Evolutionary conservation across 2,797 vertebrate species (phyloP), one percentile per base, ranked within the genome.

Genomic region (Scolopax bukidnonensis): DNA sequence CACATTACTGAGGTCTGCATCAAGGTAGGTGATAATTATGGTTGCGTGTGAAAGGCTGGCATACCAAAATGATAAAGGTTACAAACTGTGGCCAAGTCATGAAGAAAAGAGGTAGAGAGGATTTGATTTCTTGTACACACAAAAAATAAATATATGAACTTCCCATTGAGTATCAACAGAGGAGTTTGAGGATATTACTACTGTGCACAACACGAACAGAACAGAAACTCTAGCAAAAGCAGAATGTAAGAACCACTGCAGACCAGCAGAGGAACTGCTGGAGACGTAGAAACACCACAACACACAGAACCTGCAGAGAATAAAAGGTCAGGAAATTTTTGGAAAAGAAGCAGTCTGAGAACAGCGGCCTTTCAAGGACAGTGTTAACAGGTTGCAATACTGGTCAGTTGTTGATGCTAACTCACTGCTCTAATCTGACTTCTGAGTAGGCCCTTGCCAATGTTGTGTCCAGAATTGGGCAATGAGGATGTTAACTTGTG

Each of bases 231-330:
- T 32, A 65, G 30, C 40, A 60, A 30, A 48, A 77, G 36, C n/a
- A 61, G 48, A 86, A 51, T 43, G 36, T 59, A 73, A 77, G 50
- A 60, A 45, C 18, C 67, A 33, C 33, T 0, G 1, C n/a, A 40
- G 24, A 33, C 18, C 20, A 74, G 13, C n/a, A 30, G 43, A 63
- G 73, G 67, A 74, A 45, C 19, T 53, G 38, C 36, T 36, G 28
- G 28, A 57, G 33, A 25, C n/a, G 15, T 15, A 41, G 60, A 51
- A 82, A 32, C 23, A 33, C 6, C 41, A 61, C 0, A 1, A 10
- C 2, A 2, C 32, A 33, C 7, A 51, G 47, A 71, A 71, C 41
- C 20, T 25, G 12, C 0, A 2, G 36, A 32, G 38, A 36, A 10
- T 28, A 76, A 50, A 76, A 89, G 30, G 47, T 61, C 9, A 57